Conservation (phyloP, 2,888 invertebrate genomes). For the Trypoxylon attenuatum region DNA sequence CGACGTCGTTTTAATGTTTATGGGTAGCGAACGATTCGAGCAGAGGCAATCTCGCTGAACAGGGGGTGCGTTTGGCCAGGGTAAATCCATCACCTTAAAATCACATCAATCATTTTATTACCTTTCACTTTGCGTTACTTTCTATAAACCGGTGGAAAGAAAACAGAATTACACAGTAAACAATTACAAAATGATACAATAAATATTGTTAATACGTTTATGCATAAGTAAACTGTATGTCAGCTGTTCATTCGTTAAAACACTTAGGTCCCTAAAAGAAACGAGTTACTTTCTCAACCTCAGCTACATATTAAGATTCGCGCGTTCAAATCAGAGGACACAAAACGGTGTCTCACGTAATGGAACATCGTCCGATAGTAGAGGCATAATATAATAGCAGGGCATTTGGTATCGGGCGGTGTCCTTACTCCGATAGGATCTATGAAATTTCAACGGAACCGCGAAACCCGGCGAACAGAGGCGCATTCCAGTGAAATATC, state of each 20-base stretch:
- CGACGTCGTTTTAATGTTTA: constrained; percentile 86
- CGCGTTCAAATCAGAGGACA: not conserved
- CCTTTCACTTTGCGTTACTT: too few species aligned
- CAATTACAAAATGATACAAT: too few species aligned
- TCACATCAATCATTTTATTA: too few species aligned
- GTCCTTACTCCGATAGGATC: not conserved
- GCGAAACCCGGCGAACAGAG: not conserved
- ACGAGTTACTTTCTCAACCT: too few species aligned
- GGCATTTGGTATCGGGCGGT: not conserved
- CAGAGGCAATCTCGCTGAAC: constrained; percentile 88
- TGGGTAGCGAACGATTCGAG: constrained; percentile 80
- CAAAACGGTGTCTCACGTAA: not conserved
- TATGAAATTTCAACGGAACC: not conserved
- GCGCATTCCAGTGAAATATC: not conserved
- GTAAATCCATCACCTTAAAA: constrained; percentile 85
- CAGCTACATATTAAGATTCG: not conserved
- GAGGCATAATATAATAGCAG: not conserved
- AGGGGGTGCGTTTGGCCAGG: constrained; percentile 83
- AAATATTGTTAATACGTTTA: too few species aligned
- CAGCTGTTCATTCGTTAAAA: too few species aligned
- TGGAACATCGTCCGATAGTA: not conserved
- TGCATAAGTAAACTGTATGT: too few species aligned
- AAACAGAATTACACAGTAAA: too few species aligned
- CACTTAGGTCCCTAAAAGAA: too few species aligned
- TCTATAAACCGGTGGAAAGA: too few species aligned